A percentile compares a stretch with the other conserved stretches of the same genome.
phyloP scores from a whole-genome alignment of 1,140 invertebrate species.

The Sipha flava region DNA sequence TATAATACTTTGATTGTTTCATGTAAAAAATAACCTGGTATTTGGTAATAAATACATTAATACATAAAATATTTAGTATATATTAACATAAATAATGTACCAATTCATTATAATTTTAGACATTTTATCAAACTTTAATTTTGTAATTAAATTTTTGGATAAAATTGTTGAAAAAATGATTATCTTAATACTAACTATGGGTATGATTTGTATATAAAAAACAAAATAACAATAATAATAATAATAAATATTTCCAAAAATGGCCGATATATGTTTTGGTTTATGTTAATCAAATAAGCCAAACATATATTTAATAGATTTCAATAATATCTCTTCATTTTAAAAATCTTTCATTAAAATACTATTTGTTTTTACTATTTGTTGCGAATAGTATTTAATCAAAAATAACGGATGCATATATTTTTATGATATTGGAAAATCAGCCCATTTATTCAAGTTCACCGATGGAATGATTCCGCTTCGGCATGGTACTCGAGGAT shows the following conservation, averaged over 20 bases:
- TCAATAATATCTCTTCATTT: neutral
- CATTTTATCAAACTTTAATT: too few species aligned
- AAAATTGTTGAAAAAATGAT: too few species aligned
- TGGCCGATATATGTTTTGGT: neutral
- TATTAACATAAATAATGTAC: too few species aligned
- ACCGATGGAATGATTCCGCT: constrained; percentile 78
- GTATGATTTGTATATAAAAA: neutral
- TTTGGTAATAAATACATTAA: neutral
- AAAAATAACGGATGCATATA: neutral
- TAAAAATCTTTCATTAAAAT: neutral
- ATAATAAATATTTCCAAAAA: neutral
- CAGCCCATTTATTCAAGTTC: constrained; percentile 81
- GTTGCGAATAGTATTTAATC: neutral
- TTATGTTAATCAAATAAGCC: neutral
- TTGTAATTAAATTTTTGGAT: too few species aligned
- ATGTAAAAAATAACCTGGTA: neutral
- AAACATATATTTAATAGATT: neutral
- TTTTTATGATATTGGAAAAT: constrained; percentile 41
- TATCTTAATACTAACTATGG: too few species aligned
- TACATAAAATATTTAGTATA: neutral
- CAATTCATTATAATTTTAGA: too few species aligned
- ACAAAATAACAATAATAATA: neutral
- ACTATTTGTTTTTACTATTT: too few species aligned
- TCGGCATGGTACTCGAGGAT: constrained; percentile 78
- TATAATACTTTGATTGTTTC: neutral